These are phyloP conservation scores for Sphaeramia orbicularis DNA, from an alignment of 2,797 vertebrate genomes.

Conservation along the genomic window DNA sequence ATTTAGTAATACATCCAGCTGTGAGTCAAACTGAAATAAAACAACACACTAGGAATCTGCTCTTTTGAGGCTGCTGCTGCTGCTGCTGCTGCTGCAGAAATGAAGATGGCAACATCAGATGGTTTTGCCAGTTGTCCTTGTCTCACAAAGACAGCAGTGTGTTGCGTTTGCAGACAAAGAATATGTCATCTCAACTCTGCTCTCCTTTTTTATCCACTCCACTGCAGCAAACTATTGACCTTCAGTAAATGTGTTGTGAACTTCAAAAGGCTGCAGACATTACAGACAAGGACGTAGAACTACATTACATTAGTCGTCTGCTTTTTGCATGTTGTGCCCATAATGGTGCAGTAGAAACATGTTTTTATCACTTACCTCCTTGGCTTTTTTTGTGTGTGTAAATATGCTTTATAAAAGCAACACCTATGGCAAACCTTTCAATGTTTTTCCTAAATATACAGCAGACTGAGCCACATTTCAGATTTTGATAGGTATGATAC, in stretches of 20 bases:
- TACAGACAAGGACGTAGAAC: constrained; percentile 9
- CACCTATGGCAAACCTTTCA: neutral
- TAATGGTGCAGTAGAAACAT: constrained; percentile 18
- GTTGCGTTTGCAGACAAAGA: constrained; percentile 53
- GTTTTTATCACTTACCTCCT: neutral
- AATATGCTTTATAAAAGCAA: constrained; percentile 8
- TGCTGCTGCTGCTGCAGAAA: constrained; percentile 20
- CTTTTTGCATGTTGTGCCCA: constrained; percentile 5
- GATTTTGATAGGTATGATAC: constrained; percentile 14
- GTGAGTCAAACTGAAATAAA: constrained; percentile 29
- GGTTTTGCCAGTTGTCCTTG: constrained; percentile 37
- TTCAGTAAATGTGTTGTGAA: constrained; percentile 51
- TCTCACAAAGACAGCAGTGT: constrained; percentile 27
- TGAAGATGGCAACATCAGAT: constrained; percentile 30
- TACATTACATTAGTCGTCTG: constrained; percentile 2
- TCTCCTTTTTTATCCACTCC: constrained; percentile 36
- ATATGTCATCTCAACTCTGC: constrained; percentile 39
- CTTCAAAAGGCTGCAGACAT: constrained; percentile 29
- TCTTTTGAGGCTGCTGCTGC: constrained; percentile 28
- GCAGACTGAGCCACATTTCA: neutral
- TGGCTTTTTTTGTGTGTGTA: neutral
- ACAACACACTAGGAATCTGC: constrained; percentile 5
- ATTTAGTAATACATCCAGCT: constrained; percentile 43
- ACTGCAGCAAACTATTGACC: constrained; percentile 52
- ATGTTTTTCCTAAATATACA: neutral